These are phyloP conservation scores for Bostrychus sinensis DNA, from an alignment of 2,113 vertebrate genomes.

Conservation along the genomic window DNA sequence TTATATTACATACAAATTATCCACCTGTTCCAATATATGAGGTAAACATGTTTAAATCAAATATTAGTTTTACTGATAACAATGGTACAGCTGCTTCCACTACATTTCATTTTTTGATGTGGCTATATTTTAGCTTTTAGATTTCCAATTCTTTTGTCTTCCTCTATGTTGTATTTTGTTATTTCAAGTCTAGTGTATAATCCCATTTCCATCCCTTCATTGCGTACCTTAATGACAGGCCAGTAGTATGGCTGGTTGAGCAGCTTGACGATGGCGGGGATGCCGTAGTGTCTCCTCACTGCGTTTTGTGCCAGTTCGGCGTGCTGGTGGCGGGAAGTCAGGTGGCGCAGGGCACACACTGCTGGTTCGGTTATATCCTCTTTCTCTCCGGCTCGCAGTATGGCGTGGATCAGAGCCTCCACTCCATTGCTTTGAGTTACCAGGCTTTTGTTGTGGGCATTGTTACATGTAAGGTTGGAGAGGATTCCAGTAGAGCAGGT, in stretches of 20 bases:
- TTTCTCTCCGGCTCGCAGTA: constrained; percentile 89
- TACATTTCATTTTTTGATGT: no score
- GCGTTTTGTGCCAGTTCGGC: constrained; percentile 92
- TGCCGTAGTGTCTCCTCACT: constrained; percentile 91
- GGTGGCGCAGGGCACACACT: constrained; percentile 92
- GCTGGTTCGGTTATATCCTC: constrained; percentile 94
- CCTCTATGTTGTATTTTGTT: no score
- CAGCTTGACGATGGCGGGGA: constrained; percentile 91
- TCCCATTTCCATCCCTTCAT: neutral
- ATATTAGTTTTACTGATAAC: no score
- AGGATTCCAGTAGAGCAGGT: constrained; percentile 94
- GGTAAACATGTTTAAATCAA: no score
- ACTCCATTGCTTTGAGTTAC: constrained; percentile 92
- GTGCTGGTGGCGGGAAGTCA: constrained; percentile 93
- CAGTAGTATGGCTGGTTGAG: constrained; percentile 94
- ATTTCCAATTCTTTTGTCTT: no score
- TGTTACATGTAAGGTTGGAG: constrained; percentile 98
- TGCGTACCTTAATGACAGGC: constrained; percentile 92
- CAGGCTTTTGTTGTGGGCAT: constrained; percentile 92
- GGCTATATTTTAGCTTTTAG: no score
- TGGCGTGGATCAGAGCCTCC: constrained; percentile 92
- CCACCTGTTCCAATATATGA: no score
- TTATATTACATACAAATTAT: no score
- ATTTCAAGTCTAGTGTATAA: no score
- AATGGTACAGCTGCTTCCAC: no score